Percentiles rank a stretch among this genome's conserved stretches.
phyloP scores from a whole-genome alignment of 2,888 invertebrate species.

The Saturnia pavonia region DNA sequence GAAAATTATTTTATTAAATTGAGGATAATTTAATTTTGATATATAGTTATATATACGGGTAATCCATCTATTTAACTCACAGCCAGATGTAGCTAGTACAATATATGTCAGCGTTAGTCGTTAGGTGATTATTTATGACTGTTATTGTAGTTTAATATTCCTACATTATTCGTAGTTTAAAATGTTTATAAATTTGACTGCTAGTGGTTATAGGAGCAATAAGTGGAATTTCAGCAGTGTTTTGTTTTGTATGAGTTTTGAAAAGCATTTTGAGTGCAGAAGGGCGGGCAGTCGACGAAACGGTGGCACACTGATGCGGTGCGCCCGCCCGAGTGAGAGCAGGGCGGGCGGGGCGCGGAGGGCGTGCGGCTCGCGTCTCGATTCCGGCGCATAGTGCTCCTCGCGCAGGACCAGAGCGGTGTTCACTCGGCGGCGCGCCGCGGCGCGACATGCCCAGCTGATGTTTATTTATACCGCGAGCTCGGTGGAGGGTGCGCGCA shows the following conservation, averaged over 20 bases:
- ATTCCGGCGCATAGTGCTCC: slow-evolving; percentile 78
- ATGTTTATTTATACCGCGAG: slow-evolving; percentile 85
- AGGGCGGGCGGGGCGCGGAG: slow-evolving; percentile 63
- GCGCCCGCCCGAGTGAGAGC: slow-evolving; percentile 29
- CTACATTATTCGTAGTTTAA: not conserved
- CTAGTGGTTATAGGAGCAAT: not conserved
- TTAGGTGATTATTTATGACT: slow-evolving; percentile 11
- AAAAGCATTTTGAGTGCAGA: slow-evolving; percentile 7
- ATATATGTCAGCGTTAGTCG: not conserved
- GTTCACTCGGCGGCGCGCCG: slow-evolving; percentile 84
- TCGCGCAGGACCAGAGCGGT: slow-evolving; percentile 85
- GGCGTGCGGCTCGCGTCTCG: slow-evolving; percentile 56
- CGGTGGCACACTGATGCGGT: slow-evolving; percentile 7
- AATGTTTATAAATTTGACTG: not conserved
- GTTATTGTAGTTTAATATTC: not conserved
- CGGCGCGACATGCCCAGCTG: slow-evolving; percentile 85
- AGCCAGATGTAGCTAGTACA: not conserved
- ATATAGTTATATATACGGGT: not conserved
- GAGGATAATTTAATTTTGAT: not conserved
- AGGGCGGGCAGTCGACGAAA: slow-evolving; percentile 11
- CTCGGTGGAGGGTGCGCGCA: slow-evolving; percentile 82
- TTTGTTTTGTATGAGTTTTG: not conserved
- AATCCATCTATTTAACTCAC: not conserved
- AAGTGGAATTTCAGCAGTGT: not conserved
- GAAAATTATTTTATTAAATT: not conserved